Evolutionary conservation across 2,888 invertebrate genomes (phyloP).

Genomic region (Lycaena phlaeas): DNA sequence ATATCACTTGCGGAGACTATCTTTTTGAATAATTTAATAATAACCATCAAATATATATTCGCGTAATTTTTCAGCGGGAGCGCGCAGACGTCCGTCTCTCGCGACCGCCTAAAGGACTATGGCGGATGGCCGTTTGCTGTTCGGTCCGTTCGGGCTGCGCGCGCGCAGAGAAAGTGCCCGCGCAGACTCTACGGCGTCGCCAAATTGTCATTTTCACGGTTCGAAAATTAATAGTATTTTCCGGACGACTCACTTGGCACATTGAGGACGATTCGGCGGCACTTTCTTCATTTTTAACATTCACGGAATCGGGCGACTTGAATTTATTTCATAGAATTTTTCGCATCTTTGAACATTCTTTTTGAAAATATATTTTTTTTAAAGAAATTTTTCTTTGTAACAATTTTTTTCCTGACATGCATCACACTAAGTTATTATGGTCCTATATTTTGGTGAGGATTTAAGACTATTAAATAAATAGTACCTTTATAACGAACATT

Average conservation of each 20-base stretch:
- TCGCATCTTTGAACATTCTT: not conserved
- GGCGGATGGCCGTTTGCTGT: conserved; percentile 21
- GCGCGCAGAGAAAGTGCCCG: conserved; percentile 64
- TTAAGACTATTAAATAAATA: too few relatives aligned
- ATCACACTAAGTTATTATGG: too few relatives aligned
- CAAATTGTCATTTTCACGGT: conserved; percentile 63
- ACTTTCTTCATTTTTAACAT: conserved; percentile 16
- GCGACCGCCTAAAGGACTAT: conserved; percentile 44
- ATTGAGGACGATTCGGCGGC: conserved; percentile 28
- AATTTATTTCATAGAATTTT: conserved; percentile 4
- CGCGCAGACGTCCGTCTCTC: conserved; percentile 48
- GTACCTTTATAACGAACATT: too few relatives aligned
- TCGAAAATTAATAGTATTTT: conserved; percentile 57
- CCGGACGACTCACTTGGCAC: conserved; percentile 44
- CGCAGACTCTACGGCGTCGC: conserved; percentile 69
- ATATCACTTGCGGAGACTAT: not conserved
- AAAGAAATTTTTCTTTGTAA: too few relatives aligned
- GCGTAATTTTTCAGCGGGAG: conserved; percentile 14
- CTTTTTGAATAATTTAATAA: not conserved
- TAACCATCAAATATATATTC: not conserved
- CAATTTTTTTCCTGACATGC: too few relatives aligned
- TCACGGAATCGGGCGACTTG: conserved; percentile 3
- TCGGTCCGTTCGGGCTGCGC: too few relatives aligned
- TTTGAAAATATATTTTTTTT: too few relatives aligned
- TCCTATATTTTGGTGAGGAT: too few relatives aligned